Evolutionary conservation across 2,888 invertebrate species (phyloP).

Genomic region (Loripinus fragilis): DNA sequence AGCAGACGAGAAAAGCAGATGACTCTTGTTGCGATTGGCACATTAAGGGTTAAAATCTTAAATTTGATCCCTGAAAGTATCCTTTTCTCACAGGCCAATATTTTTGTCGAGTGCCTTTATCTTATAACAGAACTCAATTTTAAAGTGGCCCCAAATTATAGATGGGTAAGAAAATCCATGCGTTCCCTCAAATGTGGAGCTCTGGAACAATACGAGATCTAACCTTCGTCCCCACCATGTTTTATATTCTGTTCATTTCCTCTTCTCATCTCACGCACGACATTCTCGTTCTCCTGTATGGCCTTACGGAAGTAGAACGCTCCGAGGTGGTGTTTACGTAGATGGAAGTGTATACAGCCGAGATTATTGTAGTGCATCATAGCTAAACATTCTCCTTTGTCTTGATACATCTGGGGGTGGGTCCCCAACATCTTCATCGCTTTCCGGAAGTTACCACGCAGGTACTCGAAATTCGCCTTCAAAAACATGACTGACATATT

Average conservation of each 20-base stretch:
- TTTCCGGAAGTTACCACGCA: conserved; percentile 87
- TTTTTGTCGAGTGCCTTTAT: too few relatives aligned
- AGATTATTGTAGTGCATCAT: conserved; percentile 91
- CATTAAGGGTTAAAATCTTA: too few relatives aligned
- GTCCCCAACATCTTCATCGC: conserved; percentile 85
- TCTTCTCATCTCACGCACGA: conserved; percentile 72
- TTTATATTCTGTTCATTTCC: conserved; percentile 63
- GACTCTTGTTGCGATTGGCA: too few relatives aligned
- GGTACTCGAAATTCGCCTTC: conserved; percentile 87
- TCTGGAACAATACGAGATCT: not conserved
- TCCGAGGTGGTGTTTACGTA: conserved; percentile 92
- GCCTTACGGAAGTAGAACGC: conserved; percentile 92
- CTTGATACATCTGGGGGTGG: conserved; percentile 75
- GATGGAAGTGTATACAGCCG: conserved; percentile 91
- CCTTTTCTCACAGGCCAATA: too few relatives aligned
- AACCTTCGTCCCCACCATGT: conserved; percentile 48
- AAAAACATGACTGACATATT: conserved; percentile 85
- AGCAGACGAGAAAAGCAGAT: too few relatives aligned
- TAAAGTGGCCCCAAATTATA: too few relatives aligned
- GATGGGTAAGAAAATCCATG: too few relatives aligned
- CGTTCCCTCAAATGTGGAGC: not conserved
- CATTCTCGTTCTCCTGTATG: conserved; percentile 88
- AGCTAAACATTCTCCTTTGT: conserved; percentile 87
- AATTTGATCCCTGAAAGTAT: too few relatives aligned
- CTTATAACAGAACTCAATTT: too few relatives aligned